phyloP scores from a whole-genome alignment of 2,888 invertebrate species.

The Ectobius pallidus region DNA sequence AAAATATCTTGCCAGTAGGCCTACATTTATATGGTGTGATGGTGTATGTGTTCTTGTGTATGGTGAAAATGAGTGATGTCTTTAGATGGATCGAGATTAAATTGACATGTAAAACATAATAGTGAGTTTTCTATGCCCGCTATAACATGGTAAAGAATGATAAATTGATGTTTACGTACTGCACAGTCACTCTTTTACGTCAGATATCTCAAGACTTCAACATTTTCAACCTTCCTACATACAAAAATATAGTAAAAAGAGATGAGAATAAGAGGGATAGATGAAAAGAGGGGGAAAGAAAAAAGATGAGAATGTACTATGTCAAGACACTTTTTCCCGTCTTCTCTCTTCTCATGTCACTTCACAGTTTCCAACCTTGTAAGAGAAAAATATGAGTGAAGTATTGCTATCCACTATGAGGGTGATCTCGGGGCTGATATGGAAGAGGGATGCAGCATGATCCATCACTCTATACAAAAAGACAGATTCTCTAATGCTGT shows the following conservation, averaged over 20 bases:
- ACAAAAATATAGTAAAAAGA: neutral
- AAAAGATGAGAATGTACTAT: neutral
- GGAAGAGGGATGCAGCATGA: neutral
- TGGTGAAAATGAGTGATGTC: neutral
- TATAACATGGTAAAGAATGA: constrained; percentile 22
- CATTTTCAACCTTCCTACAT: neutral
- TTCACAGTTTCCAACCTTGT: constrained; percentile 8
- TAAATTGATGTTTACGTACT: constrained; percentile 9
- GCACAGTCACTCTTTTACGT: neutral
- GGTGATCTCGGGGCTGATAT: neutral
- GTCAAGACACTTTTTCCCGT: neutral
- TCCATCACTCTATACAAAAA: neutral
- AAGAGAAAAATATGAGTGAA: constrained; percentile 5
- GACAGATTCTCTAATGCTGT: neutral
- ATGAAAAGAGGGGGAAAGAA: neutral
- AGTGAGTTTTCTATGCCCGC: neutral
- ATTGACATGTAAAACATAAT: constrained; percentile 22
- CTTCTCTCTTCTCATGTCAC: neutral
- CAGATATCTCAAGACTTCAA: neutral
- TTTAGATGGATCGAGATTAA: constrained; percentile 10
- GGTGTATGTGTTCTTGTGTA: no score
- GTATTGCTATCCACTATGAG: neutral
- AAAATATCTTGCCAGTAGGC: no score
- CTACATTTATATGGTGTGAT: no score
- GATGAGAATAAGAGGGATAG: neutral